Evolutionary conservation across 2,113 vertebrate genomes (phyloP), one percentile per base, ranked within the genome.

Genomic region (Leuciscus idus): DNA sequence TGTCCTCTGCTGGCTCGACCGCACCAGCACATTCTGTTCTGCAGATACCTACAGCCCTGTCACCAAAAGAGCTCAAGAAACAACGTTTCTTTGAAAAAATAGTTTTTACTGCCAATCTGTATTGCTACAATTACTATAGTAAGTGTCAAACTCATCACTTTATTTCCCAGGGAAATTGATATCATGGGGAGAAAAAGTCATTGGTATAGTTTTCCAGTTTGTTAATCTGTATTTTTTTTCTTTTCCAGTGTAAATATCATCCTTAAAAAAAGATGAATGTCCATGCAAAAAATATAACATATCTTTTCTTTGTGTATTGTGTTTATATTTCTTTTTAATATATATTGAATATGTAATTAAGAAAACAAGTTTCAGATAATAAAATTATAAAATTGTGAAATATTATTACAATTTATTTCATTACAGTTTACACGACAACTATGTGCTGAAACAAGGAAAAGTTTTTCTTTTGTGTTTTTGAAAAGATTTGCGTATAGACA

Each of bases 1-100:
- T 93, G 94, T 94, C 93, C 91, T 93, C 93, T 87, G 91, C 93
- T 91, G 91, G 81, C 92, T 91, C 89, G 88, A 92, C 90, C 72
- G 4, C 78, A 80, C 70, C 52, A n/a, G 72, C 52, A 64, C 23
- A 52, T 74, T 84, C 77, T 73, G n/a, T 55, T 19, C 36, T 79
- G 86, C 85, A 75, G 59, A 79, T 26, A 21, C 84, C 83, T 66
- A 79, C 59, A 48, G 15, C 26, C 48, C 74, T 70, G 28, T 28
- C 28, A 39, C 19, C 11, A 85, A 33, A 55, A n/a, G 46, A 68
- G 57, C 28, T 17, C 9, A 57, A 23, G 12, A 74, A 48, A 61
- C n/a, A 55, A 33, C 11, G 21, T 36, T n/a, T 11, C 78, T 62
- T 64, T 26, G 2, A n/a, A n/a, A 61, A 80, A 5, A 2, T 26